These are phyloP conservation scores for Colossoma macropomum DNA, from an alignment of 2,113 vertebrate species.

Conservation along the genomic window DNA sequence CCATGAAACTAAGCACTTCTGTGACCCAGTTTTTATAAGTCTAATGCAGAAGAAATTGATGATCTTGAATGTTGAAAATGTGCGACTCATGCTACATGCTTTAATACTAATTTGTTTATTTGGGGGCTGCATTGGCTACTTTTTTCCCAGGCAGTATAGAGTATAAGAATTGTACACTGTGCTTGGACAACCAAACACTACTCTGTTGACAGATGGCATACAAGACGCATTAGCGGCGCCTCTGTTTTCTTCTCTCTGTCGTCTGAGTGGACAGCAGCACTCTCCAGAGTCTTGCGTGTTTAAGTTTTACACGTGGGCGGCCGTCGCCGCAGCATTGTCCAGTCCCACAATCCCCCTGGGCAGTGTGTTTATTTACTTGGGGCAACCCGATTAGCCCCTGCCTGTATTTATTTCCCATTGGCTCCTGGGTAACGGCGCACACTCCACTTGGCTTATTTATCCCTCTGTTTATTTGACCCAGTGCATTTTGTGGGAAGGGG, in stretches of 20 bases:
- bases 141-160: conserved; percentile 17
- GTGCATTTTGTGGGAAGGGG: conserved; percentile 68
- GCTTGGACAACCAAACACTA: conserved; percentile 15
- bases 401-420: conserved; percentile 61
- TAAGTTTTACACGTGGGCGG: conserved; percentile 49
- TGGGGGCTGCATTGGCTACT: conserved; percentile 3
- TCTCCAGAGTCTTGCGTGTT: conserved; percentile 34
- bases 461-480: conserved; percentile 74
- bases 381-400: conserved; percentile 48
- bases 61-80: too few species aligned
- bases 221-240: conserved; percentile 12
- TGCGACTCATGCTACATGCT: too few species aligned
- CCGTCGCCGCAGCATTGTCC: conserved; percentile 32
- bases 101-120: too few species aligned
- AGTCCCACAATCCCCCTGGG: conserved; percentile 46
- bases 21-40: too few species aligned
- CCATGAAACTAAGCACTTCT: too few species aligned
- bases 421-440: conserved; percentile 59
- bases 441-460: conserved; percentile 70
- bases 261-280: conserved; percentile 19
- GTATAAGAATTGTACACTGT: conserved; percentile 25
- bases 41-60: too few species aligned
- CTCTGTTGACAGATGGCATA: conserved; percentile 35
- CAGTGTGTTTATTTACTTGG: conserved; percentile 57
- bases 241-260: conserved; percentile 7